Base-by-base conservation (phyloP, 1,140 invertebrate genomes). In the Globodera rostochiensis region DNA sequence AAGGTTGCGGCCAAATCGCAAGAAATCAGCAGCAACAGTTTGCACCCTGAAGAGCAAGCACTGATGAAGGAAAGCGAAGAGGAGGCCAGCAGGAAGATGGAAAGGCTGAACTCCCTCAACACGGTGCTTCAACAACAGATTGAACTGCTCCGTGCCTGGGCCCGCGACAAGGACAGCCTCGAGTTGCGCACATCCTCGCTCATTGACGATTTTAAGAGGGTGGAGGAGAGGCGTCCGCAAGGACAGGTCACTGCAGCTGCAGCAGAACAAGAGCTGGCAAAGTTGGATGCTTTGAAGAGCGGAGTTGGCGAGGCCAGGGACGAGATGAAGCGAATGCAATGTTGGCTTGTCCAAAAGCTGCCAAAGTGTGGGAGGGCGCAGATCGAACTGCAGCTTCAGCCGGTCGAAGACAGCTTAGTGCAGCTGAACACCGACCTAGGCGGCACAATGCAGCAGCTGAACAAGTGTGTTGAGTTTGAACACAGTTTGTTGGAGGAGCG, bases 71-170 rank as follows among this genome's bases (percentile, higher is more conserved):
- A 47, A 46, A 81, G 4, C 64, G 75, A 80, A 49, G 46, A 80
- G 79, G n/a, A 47, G 49, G 79, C 79, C 21, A 49, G 8, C 45
- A 70, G n/a, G 2, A 50, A 80, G 46, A 45, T 82, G 79, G 45
- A 79, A 19, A 36, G 50, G 47, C 45, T 80, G 21, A 25, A 79
- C 1, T 60, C 57, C 45, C 76, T 79, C 13, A 53, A 53, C 75
- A 49, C 8, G 13, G 4, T 57, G 25, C 79, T 80, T 57, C 79
- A 80, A 81, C 75, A n/a, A n/a, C 79, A 80, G 11, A 11, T 81
- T 47, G 79, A 79, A 46, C 15, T 80, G 21, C 46, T 80, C 11
- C n/a, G 49, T 45, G 73, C 66, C n/a, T 74, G 73, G 73, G 66
- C n/a, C n/a, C 49, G 45, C n/a, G 49, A 70, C n/a, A 53, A 45